These are phyloP conservation scores for Sitta europaea DNA, from an alignment of 2,113 vertebrate genomes.

Conservation along the genomic window DNA sequence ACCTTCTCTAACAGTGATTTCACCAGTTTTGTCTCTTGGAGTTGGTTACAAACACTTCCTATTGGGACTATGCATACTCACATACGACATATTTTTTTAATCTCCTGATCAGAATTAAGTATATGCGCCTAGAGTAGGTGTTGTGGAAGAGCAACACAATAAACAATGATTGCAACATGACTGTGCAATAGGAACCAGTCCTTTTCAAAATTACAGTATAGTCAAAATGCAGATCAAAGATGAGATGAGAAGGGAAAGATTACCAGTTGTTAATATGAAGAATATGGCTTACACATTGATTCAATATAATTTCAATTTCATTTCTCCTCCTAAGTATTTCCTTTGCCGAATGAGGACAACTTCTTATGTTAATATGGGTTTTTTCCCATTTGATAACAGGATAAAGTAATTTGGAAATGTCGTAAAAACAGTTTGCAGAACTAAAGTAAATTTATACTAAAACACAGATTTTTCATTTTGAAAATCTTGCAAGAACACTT, in stretches of 20 bases:
- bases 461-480: background rate
- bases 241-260: background rate
- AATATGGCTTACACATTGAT: background rate
- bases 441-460: background rate
- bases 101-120: background rate
- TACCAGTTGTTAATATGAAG: background rate
- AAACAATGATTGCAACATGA: constrained; percentile 4
- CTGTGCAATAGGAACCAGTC: background rate
- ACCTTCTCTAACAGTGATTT: background rate
- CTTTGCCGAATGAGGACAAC: background rate
- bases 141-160: constrained; percentile 11
- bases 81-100: background rate
- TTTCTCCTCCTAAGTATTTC: background rate
- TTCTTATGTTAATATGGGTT: rapidly evolving
- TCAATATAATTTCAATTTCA: background rate
- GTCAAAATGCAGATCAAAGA: background rate
- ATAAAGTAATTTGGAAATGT: background rate
- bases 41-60: background rate
- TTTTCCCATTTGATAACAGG: background rate
- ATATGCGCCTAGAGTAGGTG: background rate
- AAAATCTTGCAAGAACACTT: background rate
- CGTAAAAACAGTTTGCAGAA: background rate
- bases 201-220: background rate
- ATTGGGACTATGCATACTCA: background rate
- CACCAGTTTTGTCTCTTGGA: background rate